A percentile compares a stretch with the other conserved stretches of the same genome.
Conservation (phyloP, 23 tunicate species). For the Halocynthia aurantium region DNA sequence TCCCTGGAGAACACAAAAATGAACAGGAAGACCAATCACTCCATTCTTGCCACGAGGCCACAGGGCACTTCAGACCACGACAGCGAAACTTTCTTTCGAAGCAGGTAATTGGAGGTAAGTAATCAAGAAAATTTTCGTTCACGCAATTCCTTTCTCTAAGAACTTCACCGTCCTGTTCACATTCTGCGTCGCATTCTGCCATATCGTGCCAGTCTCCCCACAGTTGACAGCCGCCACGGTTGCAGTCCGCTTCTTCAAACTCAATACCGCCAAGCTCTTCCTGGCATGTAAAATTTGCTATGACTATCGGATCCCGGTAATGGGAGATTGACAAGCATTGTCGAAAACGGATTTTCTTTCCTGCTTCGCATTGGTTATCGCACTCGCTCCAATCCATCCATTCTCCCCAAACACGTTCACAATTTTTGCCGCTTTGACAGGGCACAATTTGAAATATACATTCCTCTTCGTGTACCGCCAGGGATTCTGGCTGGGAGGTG, state of each 20-base stretch:
- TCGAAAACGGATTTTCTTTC: not conserved
- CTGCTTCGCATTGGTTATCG: not conserved
- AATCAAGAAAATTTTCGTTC: not conserved
- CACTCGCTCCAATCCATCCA: not conserved
- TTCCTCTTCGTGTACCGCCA: slow-evolving; percentile 6
- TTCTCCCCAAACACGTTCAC: not conserved
- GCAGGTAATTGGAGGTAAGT: not conserved
- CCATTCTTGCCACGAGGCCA: not conserved
- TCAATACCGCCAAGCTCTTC: not conserved
- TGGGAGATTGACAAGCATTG: not conserved
- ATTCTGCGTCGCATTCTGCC: not conserved
- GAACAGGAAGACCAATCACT: not conserved
- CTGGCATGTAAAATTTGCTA: not conserved
- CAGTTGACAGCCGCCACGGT: not conserved
- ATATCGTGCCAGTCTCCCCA: not conserved
- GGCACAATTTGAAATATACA: not conserved
- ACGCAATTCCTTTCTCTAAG: not conserved
- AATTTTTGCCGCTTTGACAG: not conserved
- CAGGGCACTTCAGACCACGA: not conserved
- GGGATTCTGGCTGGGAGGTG: not conserved
- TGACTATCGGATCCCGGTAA: not conserved
- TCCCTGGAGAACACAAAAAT: not conserved
- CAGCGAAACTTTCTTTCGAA: not conserved
- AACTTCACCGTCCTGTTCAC: not conserved
- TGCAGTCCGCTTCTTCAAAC: not conserved